Base-by-base conservation (phyloP, 2,888 invertebrate species). In the Spisula solida region DNA sequence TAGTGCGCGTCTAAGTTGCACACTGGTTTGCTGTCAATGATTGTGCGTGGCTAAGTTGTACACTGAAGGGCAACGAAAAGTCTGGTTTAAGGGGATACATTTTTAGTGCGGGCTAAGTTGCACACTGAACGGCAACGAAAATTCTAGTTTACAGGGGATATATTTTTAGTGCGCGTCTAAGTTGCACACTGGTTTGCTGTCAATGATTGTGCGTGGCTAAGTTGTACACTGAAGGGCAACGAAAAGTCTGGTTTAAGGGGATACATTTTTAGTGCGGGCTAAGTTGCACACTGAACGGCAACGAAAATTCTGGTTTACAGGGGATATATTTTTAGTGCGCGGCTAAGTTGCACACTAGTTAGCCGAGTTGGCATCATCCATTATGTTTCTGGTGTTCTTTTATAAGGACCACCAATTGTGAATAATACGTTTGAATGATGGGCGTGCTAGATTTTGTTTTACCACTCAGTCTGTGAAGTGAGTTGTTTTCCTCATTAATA, bases 401-500 rank as follows among this genome's bases (percentile, higher is more conserved):
- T 31, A 34, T 31, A 31, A 34, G 34, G 75, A 75, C 75, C 75
- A 75, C 75, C 75, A 75, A 75, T 75, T 75, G 75, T 34, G 75
- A 25, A 25, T 16, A 31, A 75, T 31, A 10, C 1, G 25, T 31
- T 31, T 75, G 75, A 75, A 12, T 25, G 16, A 25, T 31, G 75
- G 75, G 75, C 31, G 75, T 20, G 75, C 18, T 18, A 31, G 34
- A 31, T 75, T 75, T 75, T 75, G 75, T 75, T 25, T 31, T 34
- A 31, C 75, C 12, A 31, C 16, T 75, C 75, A 12, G 34, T 34
- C 75, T 75, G 75, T 34, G 75, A 34, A 34, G 34, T 31, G 31
- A 34, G 75, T 75, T 75, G 75, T 75, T 75, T 31, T 75, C 31
- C 75, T 75, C 75, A 75, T 75, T 75, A 75, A 75, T 75, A 18